Percentiles rank a stretch among this genome's conserved stretches.
These are phyloP conservation scores for Drosophila merina DNA, from an alignment of 2,888 invertebrate species.

Conservation along the genomic window DNA sequence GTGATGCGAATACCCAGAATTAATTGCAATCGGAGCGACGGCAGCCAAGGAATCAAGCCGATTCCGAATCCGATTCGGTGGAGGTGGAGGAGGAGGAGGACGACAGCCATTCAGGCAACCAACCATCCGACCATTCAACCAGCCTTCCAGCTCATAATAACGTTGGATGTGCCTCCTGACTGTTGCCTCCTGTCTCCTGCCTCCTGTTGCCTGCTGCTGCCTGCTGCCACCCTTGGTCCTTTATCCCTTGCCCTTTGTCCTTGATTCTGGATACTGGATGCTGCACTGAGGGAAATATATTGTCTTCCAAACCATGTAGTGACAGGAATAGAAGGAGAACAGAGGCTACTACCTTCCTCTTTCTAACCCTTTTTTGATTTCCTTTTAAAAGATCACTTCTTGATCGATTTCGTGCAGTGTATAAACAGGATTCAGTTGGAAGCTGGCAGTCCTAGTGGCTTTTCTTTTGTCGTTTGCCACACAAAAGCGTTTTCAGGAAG, in stretches of 20 bases:
- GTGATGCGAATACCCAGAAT: constrained; percentile 75
- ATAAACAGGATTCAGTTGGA: constrained; percentile 8
- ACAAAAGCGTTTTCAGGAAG: constrained; percentile 13
- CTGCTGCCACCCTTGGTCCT: background rate
- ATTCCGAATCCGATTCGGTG: constrained; percentile 1
- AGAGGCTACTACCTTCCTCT: no score
- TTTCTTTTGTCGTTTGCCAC: constrained; percentile 45
- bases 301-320: no score
- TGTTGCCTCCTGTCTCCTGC: background rate
- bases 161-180: constrained; percentile 20
- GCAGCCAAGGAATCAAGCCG: constrained; percentile 17
- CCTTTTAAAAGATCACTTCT: no score
- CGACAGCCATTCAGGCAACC: background rate
- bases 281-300: constrained; percentile 6
- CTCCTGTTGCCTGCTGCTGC: background rate
- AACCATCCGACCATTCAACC: constrained; percentile 2
- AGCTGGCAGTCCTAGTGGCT: constrained; percentile 30
- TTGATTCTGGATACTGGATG: constrained; percentile 1
- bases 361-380: no score
- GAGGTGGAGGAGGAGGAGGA: no score
- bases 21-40: constrained; percentile 65
- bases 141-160: constrained; percentile 27
- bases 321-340: no score
- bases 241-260: background rate
- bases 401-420: background rate